Evolutionary conservation across 2,113 vertebrate species (phyloP).

Genomic region (Dolichotis patagonum): DNA sequence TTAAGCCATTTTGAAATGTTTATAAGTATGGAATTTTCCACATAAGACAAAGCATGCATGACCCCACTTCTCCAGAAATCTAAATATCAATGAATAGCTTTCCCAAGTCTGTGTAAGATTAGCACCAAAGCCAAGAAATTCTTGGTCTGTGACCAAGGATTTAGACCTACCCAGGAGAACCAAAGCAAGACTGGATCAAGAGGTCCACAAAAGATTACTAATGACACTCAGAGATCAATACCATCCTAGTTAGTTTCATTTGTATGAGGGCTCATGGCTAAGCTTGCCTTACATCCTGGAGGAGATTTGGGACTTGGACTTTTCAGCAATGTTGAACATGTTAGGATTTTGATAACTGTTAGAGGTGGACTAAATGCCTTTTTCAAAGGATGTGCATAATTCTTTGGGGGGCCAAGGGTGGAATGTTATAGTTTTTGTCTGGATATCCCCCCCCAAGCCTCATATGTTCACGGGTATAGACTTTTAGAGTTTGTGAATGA

Average conservation of each 20-base stretch:
- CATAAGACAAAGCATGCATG: not conserved
- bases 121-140: conserved; percentile 72
- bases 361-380: too few relatives aligned
- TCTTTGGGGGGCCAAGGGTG: too few relatives aligned
- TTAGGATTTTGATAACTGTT: too few relatives aligned
- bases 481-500: too few relatives aligned
- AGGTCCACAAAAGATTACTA: conserved; percentile 46
- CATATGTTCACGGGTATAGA: too few relatives aligned
- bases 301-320: too few relatives aligned
- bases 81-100: conserved; percentile 51
- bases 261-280: too few relatives aligned
- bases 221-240: conserved; percentile 67
- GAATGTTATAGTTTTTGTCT: too few relatives aligned
- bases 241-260: not conserved
- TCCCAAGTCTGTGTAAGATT: conserved; percentile 29
- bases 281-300: too few relatives aligned
- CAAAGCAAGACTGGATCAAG: conserved; percentile 47
- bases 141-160: conserved; percentile 49
- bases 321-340: too few relatives aligned
- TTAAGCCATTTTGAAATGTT: conserved; percentile 37
- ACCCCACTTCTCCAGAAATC: conserved; percentile 16
- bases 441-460: too few relatives aligned
- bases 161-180: conserved; percentile 27
- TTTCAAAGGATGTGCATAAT: too few relatives aligned
- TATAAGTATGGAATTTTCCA: conserved; percentile 67